A percentile compares a stretch with the other conserved stretches of the same genome.
Conservation (phyloP, 2,888 invertebrate genomes). For the Drosophila austrosaltans region DNA sequence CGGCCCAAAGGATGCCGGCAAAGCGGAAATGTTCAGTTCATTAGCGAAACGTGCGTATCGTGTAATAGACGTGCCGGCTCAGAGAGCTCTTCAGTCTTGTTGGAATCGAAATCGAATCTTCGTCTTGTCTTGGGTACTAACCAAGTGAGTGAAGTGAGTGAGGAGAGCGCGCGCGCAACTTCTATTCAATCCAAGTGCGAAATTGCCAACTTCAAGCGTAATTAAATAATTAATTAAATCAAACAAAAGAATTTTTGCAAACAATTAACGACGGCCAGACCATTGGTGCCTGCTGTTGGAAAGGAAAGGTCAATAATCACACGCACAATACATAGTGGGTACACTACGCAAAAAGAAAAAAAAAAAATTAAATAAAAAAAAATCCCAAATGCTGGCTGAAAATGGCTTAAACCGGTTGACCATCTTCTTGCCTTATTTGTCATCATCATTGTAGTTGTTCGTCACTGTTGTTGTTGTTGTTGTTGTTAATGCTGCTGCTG, state of each 20-base stretch:
- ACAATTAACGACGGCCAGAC: constrained; percentile 59
- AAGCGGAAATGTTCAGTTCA: constrained; percentile 80
- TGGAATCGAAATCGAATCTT: constrained; percentile 27
- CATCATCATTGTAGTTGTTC: constrained; percentile 14
- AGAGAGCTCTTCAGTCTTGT: constrained; percentile 17
- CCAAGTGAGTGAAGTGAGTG: constrained; percentile 57
- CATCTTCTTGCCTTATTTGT: constrained; percentile 42
- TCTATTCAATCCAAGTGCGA: constrained; percentile 50
- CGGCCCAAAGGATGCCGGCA: constrained; percentile 74
- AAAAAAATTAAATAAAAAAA: background rate
- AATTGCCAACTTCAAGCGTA: constrained; percentile 73
- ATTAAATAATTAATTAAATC: constrained; percentile 78
- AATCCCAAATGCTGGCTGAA: constrained; percentile 20
- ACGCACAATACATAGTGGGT: constrained; percentile 43
- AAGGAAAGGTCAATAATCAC: constrained; percentile 71
- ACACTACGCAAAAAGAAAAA: background rate
- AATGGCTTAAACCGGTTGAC: constrained; percentile 43
- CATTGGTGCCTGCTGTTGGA: constrained; percentile 49
- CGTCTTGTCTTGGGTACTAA: background rate
- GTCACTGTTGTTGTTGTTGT: constrained; percentile 3
- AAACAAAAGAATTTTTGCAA: constrained; percentile 73
- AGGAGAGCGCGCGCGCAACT: constrained; percentile 76
- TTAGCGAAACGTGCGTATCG: constrained; percentile 81
- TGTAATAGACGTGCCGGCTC: constrained; percentile 73
- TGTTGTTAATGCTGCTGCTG: constrained; percentile 23